Conservation (phyloP, 2,113 vertebrate genomes). For the Chloropsis cyanopogon region DNA sequence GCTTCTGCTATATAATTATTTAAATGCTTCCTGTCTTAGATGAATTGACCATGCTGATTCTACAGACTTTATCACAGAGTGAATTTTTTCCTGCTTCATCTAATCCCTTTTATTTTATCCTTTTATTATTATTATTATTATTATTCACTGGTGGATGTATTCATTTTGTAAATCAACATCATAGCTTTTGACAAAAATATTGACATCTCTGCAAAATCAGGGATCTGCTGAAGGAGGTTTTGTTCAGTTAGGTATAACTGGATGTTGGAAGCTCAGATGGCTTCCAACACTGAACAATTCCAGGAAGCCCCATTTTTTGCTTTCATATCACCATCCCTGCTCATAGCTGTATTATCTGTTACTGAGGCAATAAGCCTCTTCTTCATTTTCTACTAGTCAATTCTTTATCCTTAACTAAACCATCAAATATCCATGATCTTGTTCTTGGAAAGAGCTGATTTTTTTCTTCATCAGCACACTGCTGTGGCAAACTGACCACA, state of each 20-base stretch:
- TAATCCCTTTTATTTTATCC: background rate
- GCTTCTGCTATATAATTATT: background rate
- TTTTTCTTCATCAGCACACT: background rate
- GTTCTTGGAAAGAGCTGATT: background rate
- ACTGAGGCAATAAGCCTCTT: background rate
- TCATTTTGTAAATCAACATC: background rate
- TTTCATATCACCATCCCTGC: background rate
- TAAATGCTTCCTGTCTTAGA: background rate
- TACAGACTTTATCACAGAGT: background rate
- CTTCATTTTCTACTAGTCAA: background rate
- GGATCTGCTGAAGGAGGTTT: background rate
- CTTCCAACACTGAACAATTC: background rate
- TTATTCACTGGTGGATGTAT: background rate
- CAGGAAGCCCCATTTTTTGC: background rate
- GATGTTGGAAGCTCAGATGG: background rate
- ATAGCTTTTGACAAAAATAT: background rate
- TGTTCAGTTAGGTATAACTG: background rate
- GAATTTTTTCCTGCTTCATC: background rate
- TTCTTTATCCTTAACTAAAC: background rate
- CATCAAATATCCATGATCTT: background rate
- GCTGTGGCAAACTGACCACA: background rate
- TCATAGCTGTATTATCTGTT: background rate
- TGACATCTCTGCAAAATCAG: background rate
- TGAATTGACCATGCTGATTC: background rate
- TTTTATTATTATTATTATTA: too few relatives aligned